Percentiles rank a stretch among this genome's conserved stretches.
These are phyloP conservation scores for Acanthosepion lycidas DNA, from an alignment of 2,888 invertebrate species.

Conservation along the genomic window DNA sequence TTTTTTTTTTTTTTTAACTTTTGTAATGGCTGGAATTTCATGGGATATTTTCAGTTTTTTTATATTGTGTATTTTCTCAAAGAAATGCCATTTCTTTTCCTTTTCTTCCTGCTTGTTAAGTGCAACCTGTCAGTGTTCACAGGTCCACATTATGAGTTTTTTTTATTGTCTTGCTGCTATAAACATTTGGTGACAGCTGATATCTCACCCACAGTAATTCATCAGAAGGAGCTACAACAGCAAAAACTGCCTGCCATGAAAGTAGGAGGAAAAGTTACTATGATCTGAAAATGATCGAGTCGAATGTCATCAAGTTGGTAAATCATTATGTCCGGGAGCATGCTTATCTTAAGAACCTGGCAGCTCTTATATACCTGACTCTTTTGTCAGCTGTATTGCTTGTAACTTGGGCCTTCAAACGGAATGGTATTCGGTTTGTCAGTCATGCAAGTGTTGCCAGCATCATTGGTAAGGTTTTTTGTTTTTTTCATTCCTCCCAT, in stretches of 20 bases:
- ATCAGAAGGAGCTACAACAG: background rate
- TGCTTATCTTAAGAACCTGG: background rate
- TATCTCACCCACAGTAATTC: background rate
- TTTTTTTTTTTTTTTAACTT: no score
- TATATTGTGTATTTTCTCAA: background rate
- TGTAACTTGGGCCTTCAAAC: background rate
- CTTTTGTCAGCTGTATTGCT: background rate
- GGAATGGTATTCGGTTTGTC: background rate
- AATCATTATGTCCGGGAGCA: background rate
- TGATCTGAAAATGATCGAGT: background rate
- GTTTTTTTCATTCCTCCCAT: background rate
- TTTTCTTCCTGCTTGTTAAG: background rate
- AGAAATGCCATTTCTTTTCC: background rate
- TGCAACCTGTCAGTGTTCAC: background rate
- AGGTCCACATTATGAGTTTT: background rate
- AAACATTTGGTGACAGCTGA: background rate
- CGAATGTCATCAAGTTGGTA: background rate
- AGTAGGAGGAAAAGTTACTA: background rate
- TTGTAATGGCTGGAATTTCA: no score
- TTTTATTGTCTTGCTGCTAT: background rate
- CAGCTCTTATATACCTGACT: background rate
- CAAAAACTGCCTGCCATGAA: background rate
- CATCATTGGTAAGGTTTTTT: background rate
- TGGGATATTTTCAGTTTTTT: no score
- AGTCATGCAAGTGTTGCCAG: background rate